Base-by-base conservation (phyloP, 2,797 vertebrate genomes). In the Amphiprion clarkii region DNA sequence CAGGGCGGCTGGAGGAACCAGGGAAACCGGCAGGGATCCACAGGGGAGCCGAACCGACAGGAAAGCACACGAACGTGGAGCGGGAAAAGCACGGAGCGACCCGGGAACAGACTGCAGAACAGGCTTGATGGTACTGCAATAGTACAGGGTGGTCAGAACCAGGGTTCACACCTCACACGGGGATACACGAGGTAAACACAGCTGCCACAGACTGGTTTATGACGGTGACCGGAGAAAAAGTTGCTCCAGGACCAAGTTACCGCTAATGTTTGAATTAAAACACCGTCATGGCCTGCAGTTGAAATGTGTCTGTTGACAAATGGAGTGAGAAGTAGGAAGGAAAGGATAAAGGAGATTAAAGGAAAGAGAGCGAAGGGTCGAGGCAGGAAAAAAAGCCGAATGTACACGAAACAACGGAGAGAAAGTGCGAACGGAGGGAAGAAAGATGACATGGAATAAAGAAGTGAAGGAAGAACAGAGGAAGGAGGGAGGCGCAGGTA, bases 401-500 rank as follows among this genome's bases (percentile, higher is more conserved):
- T 49, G 12, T 1, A 23, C 19, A 14, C 2, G 0, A 16, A 48
- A 59, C 31, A 21, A 59, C 13, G 39, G 59, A 39, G 27, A 59
- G 27, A 56, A 39, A 73, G 31, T 12, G 31, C 1, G 8, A 75
- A 59, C 0, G 2, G 13, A 36, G 21, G 73, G 27, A 60, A 12
- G 17, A 31, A 46, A 67, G 59, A 74, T 58, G 42, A 69, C 44
- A 77, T 1, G 3, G 7, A 60, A 63, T 44, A 31, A 73, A 75
- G 39, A 29, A 42, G 36, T 23, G 52, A 54, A 25, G 29, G 14
- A 63, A 44, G 54, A 49, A 61, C 42, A 23, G 52, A 71, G 49
- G 40, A 74, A 42, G 33, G 42, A 68, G 29, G 54, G 44, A 80
- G 48, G 67, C 0, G 16, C 56, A 84, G 76, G 84, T 80, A 71